Evolutionary conservation across 2,888 invertebrate species (phyloP).

Genomic region (Drosophila siamana): DNA sequence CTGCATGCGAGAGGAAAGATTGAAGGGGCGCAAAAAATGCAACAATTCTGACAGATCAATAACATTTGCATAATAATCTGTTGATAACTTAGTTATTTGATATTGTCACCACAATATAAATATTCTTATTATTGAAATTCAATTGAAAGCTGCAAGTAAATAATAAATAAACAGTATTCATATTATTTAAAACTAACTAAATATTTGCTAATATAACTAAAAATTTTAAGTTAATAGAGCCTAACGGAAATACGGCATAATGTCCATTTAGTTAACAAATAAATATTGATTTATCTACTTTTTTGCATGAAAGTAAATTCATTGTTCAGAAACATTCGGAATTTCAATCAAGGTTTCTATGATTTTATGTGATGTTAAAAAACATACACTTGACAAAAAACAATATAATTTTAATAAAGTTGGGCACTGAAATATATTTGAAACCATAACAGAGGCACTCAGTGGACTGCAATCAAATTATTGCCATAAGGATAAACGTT

Average conservation of each 20-base stretch:
- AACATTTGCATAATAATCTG: constrained; percentile 8
- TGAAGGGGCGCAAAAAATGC: neutral
- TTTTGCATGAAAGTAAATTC: neutral
- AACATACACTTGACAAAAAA: neutral
- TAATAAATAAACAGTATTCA: too few relatives aligned
- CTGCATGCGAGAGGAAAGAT: neutral
- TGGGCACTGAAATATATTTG: neutral
- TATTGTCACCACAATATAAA: neutral
- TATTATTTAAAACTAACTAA: neutral
- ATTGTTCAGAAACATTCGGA: neutral
- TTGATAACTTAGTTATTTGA: neutral
- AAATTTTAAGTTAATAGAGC: too few relatives aligned
- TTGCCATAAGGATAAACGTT: constrained; percentile 3
- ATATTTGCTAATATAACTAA: neutral
- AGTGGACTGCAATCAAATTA: constrained; percentile 10
- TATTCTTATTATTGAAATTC: too few relatives aligned
- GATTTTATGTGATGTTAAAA: too few relatives aligned
- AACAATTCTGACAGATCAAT: neutral
- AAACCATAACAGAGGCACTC: neutral
- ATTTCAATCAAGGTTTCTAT: neutral
- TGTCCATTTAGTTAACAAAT: neutral
- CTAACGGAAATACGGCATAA: too few relatives aligned
- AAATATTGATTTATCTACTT: neutral
- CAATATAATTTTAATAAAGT: neutral
- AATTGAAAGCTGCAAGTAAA: too few relatives aligned